Evolutionary conservation across 2,113 vertebrate species (phyloP), one percentile per base, ranked within the genome.

Genomic region (Anoplopoma fimbria): DNA sequence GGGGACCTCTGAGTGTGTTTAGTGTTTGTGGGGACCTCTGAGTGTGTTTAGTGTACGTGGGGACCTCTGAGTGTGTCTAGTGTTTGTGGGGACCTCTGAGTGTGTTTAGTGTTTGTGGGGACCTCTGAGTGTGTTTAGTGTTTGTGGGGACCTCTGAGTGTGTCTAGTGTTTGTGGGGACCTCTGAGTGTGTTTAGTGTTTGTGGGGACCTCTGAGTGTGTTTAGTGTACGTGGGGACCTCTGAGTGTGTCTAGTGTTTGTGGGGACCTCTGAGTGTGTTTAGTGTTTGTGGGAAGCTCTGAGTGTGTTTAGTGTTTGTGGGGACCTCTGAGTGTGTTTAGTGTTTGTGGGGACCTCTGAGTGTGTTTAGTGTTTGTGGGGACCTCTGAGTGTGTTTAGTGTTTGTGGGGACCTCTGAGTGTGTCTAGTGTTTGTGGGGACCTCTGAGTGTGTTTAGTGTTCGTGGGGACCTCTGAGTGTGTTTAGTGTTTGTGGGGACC

Each of bases 281-380:
- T 29, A 4, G 9, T 25, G 10, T n/a, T n/a, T n/a, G n/a, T n/a
- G n/a, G n/a, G n/a, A n/a, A n/a, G n/a, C n/a, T n/a, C n/a, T n/a
- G n/a, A n/a, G n/a, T n/a, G n/a, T n/a, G n/a, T 13, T 27, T 17
- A 8, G 29, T 58, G 45, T 68, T 45, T 51, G 13, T 27, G 5
- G 0, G 40, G 42, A 94, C 94, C 94, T 92, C 13, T 75, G 57
- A 90, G 83, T 12, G 34, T 42, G 9, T 36, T 1, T 1, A 9
- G 31, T 60, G 47, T 67, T 42, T 53, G 9, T 21, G 6, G 1
- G 47, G 47, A 95, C 95, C 95, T 92, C 8, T 80, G n/a, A n/a
- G n/a, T n/a, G n/a, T n/a, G n/a, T n/a, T n/a, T n/a, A n/a, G 34
- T 61, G 40, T 51, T 19, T 61, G 21, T n/a, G n/a, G 3, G 64